Percentiles rank a stretch among this genome's conserved stretches.
These are phyloP conservation scores for Macroteleia sp. DNA, from an alignment of 2,888 invertebrate species.

Conservation along the genomic window DNA sequence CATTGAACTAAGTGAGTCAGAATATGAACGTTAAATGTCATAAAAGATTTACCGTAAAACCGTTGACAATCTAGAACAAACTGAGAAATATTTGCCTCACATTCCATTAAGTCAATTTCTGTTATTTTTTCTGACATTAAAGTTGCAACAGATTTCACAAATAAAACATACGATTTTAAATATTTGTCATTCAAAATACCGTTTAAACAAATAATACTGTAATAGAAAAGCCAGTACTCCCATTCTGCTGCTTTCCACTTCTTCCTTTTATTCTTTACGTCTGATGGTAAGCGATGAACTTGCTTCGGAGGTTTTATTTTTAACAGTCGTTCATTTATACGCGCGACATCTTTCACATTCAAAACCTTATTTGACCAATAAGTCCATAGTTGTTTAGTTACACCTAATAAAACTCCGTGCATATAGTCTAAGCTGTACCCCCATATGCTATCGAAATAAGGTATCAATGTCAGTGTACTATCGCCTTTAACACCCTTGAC, in stretches of 20 bases:
- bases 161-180: not conserved
- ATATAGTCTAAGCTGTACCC: too few species aligned
- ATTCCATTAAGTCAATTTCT: constrained; percentile 45
- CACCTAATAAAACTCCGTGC: too few species aligned
- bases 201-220: constrained; percentile 3
- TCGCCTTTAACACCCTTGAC: too few species aligned
- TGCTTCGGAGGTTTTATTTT: too few species aligned
- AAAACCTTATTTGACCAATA: too few species aligned
- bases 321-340: too few species aligned
- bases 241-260: constrained; percentile 17
- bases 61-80: constrained; percentile 51
- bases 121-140: constrained; percentile 30
- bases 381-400: too few species aligned
- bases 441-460: too few species aligned
- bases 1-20: constrained; percentile 41
- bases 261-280: too few species aligned
- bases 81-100: constrained; percentile 37
- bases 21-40: constrained; percentile 59
- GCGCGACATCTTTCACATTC: too few species aligned
- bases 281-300: too few species aligned
- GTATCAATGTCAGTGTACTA: too few species aligned
- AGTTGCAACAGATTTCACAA: constrained; percentile 28
- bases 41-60: constrained; percentile 39
- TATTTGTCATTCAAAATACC: constrained; percentile 2
- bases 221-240: not conserved